Percentiles rank a stretch among this genome's conserved stretches.
phyloP scores from a whole-genome alignment of 2,113 vertebrate species.

The Oriolus oriolus region DNA sequence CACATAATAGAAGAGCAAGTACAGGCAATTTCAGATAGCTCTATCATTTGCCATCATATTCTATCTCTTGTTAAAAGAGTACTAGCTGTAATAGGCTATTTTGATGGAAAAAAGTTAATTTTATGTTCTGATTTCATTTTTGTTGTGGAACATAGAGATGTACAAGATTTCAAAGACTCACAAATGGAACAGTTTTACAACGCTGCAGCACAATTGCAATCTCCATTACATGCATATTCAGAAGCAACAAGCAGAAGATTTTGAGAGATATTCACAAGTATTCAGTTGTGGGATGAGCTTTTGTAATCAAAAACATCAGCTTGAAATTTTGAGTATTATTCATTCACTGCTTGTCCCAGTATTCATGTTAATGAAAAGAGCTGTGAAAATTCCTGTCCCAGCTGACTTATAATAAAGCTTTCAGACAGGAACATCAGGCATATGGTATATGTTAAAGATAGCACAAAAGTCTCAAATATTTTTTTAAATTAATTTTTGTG shows the following conservation, averaged over 20 bases:
- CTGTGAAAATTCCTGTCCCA: neutral
- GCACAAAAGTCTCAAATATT: neutral
- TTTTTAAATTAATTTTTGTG: neutral
- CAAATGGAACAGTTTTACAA: neutral
- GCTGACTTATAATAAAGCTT: neutral
- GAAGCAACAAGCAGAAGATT: neutral
- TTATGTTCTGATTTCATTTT: slow-evolving; percentile 4
- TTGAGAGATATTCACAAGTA: neutral
- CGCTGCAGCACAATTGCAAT: neutral
- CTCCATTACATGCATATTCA: slow-evolving; percentile 22
- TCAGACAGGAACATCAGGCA: neutral
- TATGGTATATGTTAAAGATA: neutral
- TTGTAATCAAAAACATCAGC: neutral
- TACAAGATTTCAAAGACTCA: neutral
- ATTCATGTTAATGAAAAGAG: neutral
- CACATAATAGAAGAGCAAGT: slow-evolving; percentile 4
- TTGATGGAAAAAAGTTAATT: neutral
- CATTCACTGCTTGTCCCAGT: neutral
- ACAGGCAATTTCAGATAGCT: neutral
- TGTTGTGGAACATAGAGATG: neutral
- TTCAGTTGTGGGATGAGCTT: neutral
- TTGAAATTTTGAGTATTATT: neutral
- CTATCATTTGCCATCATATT: neutral
- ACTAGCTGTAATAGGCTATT: neutral
- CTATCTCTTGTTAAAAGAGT: neutral